These are phyloP conservation scores for Hippocampus abdominalis DNA, from an alignment of 2,113 vertebrate genomes.

Conservation along the genomic window DNA sequence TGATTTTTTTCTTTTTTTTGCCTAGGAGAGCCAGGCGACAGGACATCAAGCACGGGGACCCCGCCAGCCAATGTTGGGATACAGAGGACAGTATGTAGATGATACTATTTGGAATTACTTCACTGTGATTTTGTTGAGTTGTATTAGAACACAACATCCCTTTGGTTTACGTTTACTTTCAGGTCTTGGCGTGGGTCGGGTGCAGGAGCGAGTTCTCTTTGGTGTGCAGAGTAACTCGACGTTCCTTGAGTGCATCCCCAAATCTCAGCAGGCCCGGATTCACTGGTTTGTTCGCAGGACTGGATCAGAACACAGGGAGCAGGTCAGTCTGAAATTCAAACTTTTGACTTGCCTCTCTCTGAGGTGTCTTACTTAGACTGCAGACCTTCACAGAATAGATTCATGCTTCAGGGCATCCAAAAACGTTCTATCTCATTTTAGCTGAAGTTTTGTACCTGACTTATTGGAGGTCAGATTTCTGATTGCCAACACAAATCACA, in stretches of 20 bases:
- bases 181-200: constrained; percentile 41
- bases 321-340: constrained; percentile 74
- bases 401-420: constrained; percentile 9
- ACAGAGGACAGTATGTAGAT: constrained; percentile 83
- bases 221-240: constrained; percentile 96
- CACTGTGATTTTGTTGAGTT: background rate
- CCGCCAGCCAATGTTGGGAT: constrained; percentile 93
- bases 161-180: constrained; percentile 14
- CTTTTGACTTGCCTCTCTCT: background rate
- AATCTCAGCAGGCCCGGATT: constrained; percentile 92
- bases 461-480: constrained; percentile 1
- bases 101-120: background rate
- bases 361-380: background rate
- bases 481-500: constrained; percentile 33
- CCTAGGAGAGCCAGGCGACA: constrained; percentile 90
- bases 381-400: constrained; percentile 19
- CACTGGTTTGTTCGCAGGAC: constrained; percentile 86
- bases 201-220: constrained; percentile 91
- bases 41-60: constrained; percentile 95
- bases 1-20: background rate
- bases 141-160: background rate
- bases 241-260: constrained; percentile 94
- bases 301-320: constrained; percentile 84
- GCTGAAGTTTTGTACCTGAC: constrained; percentile 1
- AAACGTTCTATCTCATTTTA: constrained; percentile 10